These are phyloP conservation scores for Drosophila ohnishii DNA, from an alignment of 1,140 invertebrate species.

Conservation along the genomic window DNA sequence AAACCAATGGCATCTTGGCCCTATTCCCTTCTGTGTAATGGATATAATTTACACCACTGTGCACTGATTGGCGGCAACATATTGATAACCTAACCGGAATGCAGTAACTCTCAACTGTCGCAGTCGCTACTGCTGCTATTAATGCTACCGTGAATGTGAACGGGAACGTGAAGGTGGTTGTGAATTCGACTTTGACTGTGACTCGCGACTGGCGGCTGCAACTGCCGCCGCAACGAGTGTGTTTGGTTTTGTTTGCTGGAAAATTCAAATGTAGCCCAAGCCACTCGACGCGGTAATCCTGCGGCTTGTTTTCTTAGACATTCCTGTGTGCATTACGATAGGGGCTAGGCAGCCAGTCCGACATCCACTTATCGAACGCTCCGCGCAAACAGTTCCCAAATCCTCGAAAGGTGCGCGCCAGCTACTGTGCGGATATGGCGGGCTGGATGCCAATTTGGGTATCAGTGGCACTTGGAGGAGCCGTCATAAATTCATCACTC, in stretches of 20 bases:
- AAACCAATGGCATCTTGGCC: neutral
- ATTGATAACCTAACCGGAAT: conserved; percentile 72
- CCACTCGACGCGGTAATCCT: conserved; percentile 70
- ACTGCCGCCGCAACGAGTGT: conserved; percentile 28
- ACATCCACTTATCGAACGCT: conserved; percentile 44
- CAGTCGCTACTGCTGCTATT: conserved; percentile 16
- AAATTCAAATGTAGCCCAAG: conserved; percentile 73
- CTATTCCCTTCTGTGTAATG: neutral
- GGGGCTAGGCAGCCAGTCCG: conserved; percentile 28
- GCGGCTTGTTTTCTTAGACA: conserved; percentile 76
- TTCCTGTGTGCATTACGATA: conserved; percentile 66
- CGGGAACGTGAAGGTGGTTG: conserved; percentile 14
- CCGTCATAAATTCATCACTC: conserved; percentile 78
- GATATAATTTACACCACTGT: conserved; percentile 22
- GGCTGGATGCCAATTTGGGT: conserved; percentile 59
- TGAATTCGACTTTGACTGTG: conserved; percentile 18
- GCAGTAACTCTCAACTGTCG: conserved; percentile 38
- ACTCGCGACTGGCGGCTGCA: conserved; percentile 22
- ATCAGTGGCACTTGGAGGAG: conserved; percentile 45
- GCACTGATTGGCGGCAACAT: conserved; percentile 21
- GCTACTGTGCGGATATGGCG: conserved; percentile 62
- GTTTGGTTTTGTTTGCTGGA: conserved; percentile 64
- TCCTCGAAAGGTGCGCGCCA: conserved; percentile 45
- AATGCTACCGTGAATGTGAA: conserved; percentile 33
- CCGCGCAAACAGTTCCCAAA: conserved; percentile 30